Base-by-base conservation (phyloP, 92 coral and sea anemone genomes). In the Plumapathes pennacea region DNA sequence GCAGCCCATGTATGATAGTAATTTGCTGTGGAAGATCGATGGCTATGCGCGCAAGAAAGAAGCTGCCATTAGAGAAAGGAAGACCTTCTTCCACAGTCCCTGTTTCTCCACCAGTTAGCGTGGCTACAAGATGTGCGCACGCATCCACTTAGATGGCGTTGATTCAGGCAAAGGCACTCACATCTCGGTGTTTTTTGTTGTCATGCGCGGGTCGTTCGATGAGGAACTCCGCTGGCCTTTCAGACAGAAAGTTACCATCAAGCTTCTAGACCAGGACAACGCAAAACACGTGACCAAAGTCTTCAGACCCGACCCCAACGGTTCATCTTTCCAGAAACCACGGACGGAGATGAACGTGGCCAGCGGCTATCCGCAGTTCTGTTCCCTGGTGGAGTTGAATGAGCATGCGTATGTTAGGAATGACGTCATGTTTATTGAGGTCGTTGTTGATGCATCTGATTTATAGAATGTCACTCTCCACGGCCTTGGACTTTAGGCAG, bases 281-380 rank as follows among this genome's bases (percentile, higher is more conserved):
- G 37, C 32, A n/a, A 56, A 54, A 18, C 78, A 91, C 59, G 60
- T 91, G 19, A 46, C 79, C 42, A 96, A 91, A 54, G 76, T 84
- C 36, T 91, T 91, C 72, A 72, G 85, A 58, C 97, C 97, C 17
- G 97, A 91, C 54, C 89, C 96, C 60, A 87, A 84, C 75, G 88
- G 97, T 77, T 79, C 79, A 34, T 83, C 91, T 39, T 91, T 91
- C 48, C 83, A 84, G 54, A 70, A 76, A 31, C 97, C 97, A 20
- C 73, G 64, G 22, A 59, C 78, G 34, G 82, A 83, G 5, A 91
- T 91, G 85, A 91, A 91, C 59, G 74, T 91, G 51, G 97, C 96
- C 18, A 74, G 86, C 24, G 96, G 97, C 0, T 91, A 96, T 10
- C 96, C 96, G 2, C 50, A 46, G 27, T 91, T 88, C 54, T 85